Evolutionary conservation across 2,888 invertebrate species (phyloP), one percentile per base, ranked within the genome.

Genomic region (Aelia acuminata): DNA sequence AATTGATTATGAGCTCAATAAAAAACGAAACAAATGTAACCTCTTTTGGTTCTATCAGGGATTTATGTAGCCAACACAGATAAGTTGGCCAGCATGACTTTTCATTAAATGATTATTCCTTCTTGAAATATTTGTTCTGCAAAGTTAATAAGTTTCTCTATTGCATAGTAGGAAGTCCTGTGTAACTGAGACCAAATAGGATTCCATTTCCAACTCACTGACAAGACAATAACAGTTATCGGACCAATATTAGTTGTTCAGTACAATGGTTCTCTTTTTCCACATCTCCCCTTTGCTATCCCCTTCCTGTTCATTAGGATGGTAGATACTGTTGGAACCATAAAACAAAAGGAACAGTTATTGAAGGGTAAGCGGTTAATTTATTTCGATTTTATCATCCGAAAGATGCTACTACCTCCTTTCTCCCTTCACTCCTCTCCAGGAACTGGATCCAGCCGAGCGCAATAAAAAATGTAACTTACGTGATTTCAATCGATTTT

Each of bases 351-450:
- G 75, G 4, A 10, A 22, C 13, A 43, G 80, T 39, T 43, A 47
- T 43, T 80, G 80, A 80, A 80, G 22, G 13, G 15, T 43, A 22
- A 43, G n/a, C 22, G 80, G 80, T 47, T 80, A 80, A 43, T 80
- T 80, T n/a, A 47, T 20, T 47, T 47, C 15, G 43, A 80, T 47
- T n/a, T 22, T 39, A 80, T 80, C 80, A 18, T 35, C 35, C 7
- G 39, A 20, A 20, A 43, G 39, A 3, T 18, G 22, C 80, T 18
- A 43, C 31, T 20, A 13, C n/a, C 80, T 80, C 80, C 80, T 80
- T 80, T 80, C 80, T 47, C 80, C 43, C 80, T 80, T 80, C 80
- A 80, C 80, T 80, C 43, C 13, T n/a, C 80, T 47, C 80, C 13
- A 47, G 43, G 22, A 47, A 80, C 80, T 80, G 22, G 22, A 75